Base-by-base conservation (phyloP, 2,888 invertebrate species). In the Podotricha telesiphe region DNA sequence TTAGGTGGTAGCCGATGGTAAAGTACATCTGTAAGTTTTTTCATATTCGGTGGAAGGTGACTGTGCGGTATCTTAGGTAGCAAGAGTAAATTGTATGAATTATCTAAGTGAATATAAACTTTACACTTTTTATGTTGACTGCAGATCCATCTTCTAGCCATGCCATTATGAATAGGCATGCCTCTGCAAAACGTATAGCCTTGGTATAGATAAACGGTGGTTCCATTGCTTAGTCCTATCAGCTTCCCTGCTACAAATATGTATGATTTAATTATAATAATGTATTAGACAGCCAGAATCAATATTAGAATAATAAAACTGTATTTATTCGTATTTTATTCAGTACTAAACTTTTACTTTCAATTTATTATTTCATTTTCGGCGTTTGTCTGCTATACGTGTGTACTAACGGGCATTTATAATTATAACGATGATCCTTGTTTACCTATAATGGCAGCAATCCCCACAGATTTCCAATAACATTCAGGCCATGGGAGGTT, bases 101-200 rank as follows among this genome's bases (percentile, higher is more conserved):
- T 51, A 58, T 80, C 77, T n/a, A 80, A 22, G 37, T 77, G 78
- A 5, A 81, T 13, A 22, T 75, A 80, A 0, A 73, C 73, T 4
- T 62, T 56, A 40, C 81, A 81, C 4, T 19, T 72, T 11, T 53
- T 66, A 15, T 75, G 76, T n/a, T 63, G 73, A 15, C 77, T 78
- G 61, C 80, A 81, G 6, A 69, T 34, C 80, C 80, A 81, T 6
- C 78, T 70, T 8, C 67, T 59, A 5, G 74, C 76, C 17, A 51
- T 65, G 0, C 74, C 70, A 6, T 67, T 70, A 13, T 68, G 66
- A 8, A 79, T 28, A 0, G 28, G 19, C 11, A 42, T 51, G 34
- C 74, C 72, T 62, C 65, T 78, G 34, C 72, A 74, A 65, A 74
- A 80, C 1, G 78, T 76, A 59, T 78, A 77, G 1, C 75, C 76